A percentile compares a stretch with the other conserved stretches of the same genome.
Evolutionary conservation across 2,888 invertebrate species (phyloP).

Genomic region (Marasmarcha lunaedactyla): DNA sequence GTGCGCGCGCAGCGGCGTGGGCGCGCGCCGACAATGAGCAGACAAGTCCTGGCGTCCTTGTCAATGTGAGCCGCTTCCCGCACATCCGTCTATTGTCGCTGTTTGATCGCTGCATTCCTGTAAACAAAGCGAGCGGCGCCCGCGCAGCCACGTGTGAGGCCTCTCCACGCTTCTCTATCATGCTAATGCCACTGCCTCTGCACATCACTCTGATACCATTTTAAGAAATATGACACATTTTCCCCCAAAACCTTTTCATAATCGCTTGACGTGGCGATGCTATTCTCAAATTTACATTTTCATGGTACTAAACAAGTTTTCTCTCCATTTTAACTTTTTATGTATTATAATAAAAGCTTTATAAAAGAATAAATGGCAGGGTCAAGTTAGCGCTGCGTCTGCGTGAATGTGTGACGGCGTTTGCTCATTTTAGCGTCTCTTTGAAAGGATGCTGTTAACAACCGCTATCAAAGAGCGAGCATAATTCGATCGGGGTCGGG

Average conservation of each 20-base stretch:
- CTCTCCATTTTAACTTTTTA: constrained; percentile 35
- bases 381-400: constrained; percentile 60
- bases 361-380: constrained; percentile 53
- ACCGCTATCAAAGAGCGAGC: constrained; percentile 61
- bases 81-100: constrained; percentile 69
- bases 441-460: constrained; percentile 69
- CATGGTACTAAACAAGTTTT: constrained; percentile 39
- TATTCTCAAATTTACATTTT: constrained; percentile 35
- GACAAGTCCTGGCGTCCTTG: constrained; percentile 62
- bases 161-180: not conserved
- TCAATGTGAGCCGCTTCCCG: constrained; percentile 69
- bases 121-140: constrained; percentile 38
- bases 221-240: constrained; percentile 16
- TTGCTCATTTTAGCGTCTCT: constrained; percentile 64
- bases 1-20: constrained; percentile 41
- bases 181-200: not conserved
- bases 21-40: constrained; percentile 58
- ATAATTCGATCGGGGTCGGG: constrained; percentile 66
- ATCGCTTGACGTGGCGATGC: not conserved
- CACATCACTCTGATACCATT: constrained; percentile 16
- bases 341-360: constrained; percentile 43
- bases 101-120: constrained; percentile 61
- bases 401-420: constrained; percentile 50
- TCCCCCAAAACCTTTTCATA: not conserved
- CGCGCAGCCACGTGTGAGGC: constrained; percentile 9